These are phyloP conservation scores for Manacus vitellinus DNA, from an alignment of 2,113 vertebrate species.

Conservation along the genomic window DNA sequence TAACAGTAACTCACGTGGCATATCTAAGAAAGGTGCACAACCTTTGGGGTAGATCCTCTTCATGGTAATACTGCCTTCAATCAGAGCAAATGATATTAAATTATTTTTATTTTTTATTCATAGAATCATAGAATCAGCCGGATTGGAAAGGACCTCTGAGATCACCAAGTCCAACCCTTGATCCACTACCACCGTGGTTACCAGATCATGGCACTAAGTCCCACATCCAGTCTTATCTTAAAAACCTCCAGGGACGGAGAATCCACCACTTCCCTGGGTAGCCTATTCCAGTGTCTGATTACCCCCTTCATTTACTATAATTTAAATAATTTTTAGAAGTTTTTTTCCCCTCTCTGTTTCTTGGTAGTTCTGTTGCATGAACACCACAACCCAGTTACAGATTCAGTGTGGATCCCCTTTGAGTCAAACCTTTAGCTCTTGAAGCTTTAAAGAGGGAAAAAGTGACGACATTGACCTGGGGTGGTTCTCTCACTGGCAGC, in stretches of 20 bases:
- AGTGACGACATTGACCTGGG: not conserved
- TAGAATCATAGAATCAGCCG: no score
- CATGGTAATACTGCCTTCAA: not conserved
- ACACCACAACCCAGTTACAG: not conserved
- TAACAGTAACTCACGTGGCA: not conserved
- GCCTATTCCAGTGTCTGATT: no score
- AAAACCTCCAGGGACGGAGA: no score
- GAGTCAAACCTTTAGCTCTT: not conserved
- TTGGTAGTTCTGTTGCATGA: not conserved
- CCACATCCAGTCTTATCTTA: no score
- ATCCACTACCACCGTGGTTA: no score
- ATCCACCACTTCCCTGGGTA: no score
- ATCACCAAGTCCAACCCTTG: no score
- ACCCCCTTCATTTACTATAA: not conserved
- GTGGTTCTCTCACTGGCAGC: not conserved
- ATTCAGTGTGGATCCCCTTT: not conserved
- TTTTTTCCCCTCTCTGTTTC: not conserved
- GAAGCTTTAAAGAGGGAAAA: not conserved
- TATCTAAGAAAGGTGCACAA: not conserved
- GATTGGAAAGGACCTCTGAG: no score
- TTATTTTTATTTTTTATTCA: not conserved
- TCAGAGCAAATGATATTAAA: not conserved
- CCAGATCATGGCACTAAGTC: no score
- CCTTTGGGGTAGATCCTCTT: not conserved
- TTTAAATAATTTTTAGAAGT: not conserved